Conservation (phyloP, 2,888 invertebrate genomes). For the Lithophane leautieri region DNA sequence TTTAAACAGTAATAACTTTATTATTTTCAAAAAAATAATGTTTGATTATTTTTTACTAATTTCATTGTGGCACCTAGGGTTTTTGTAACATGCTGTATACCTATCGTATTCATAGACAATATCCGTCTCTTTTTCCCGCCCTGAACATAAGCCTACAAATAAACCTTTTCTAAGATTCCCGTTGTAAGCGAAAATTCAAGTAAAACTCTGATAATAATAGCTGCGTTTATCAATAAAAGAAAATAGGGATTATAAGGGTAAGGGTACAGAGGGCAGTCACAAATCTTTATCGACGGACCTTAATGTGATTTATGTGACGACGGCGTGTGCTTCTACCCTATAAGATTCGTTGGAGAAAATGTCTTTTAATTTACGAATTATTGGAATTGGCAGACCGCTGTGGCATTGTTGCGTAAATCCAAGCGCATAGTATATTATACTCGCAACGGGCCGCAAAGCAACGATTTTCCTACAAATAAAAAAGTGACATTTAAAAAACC, state of each 20-base stretch:
- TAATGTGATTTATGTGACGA: slow-evolving; percentile 65
- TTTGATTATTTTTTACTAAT: no score
- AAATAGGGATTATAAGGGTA: slow-evolving; percentile 73
- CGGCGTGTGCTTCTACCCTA: slow-evolving; percentile 51
- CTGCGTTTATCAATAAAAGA: slow-evolving; percentile 74
- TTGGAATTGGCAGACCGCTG: neutral
- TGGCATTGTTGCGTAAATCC: neutral
- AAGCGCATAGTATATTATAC: neutral
- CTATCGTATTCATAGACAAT: neutral
- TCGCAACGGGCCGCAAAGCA: neutral
- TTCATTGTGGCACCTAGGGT: no score
- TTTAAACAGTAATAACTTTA: no score
- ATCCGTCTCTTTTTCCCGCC: neutral
- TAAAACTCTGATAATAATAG: slow-evolving; percentile 67
- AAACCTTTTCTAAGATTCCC: slow-evolving; percentile 23
- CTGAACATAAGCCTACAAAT: neutral
- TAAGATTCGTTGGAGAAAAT: slow-evolving; percentile 56
- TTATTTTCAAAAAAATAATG: no score
- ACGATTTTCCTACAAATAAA: neutral
- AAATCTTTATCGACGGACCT: slow-evolving; percentile 76
- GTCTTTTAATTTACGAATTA: slow-evolving; percentile 55
- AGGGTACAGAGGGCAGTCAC: slow-evolving; percentile 70
- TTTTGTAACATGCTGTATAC: no score
- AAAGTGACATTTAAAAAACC: no score
- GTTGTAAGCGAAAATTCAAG: slow-evolving; percentile 57